Conservation (phyloP, 1,140 invertebrate genomes). For the Drosophila rufa region DNA sequence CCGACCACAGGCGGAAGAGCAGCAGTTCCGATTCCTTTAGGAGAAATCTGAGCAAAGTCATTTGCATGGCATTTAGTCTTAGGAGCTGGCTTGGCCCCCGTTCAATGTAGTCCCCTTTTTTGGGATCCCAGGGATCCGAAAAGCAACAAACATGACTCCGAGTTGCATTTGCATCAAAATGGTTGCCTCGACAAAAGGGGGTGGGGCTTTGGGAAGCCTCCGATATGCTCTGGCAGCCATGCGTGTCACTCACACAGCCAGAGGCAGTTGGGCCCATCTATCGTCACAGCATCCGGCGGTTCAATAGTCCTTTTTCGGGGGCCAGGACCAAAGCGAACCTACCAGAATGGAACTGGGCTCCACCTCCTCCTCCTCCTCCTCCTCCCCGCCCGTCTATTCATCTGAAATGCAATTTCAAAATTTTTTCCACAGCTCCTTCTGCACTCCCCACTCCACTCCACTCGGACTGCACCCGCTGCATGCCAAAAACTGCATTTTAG, state of each 20-base stretch:
- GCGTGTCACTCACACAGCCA: slow-evolving; percentile 60
- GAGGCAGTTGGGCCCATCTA: slow-evolving; percentile 60
- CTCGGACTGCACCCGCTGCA: slow-evolving; percentile 38
- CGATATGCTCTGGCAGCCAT: slow-evolving; percentile 64
- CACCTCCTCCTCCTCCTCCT: background rate
- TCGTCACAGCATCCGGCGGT: slow-evolving; percentile 75
- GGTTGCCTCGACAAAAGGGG: slow-evolving; percentile 11
- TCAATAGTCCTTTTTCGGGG: slow-evolving; percentile 68
- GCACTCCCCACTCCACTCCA: slow-evolving; percentile 14
- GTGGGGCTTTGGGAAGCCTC: background rate
- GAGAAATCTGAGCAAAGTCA: slow-evolving; percentile 58
- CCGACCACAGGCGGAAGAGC: background rate
- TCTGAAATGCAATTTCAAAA: slow-evolving; percentile 83
- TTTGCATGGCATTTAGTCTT: slow-evolving; percentile 74
- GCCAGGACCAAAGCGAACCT: slow-evolving; percentile 41
- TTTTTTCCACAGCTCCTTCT: slow-evolving; percentile 74
- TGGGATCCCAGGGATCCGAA: slow-evolving; percentile 1
- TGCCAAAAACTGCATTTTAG: slow-evolving; percentile 80
- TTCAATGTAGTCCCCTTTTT: background rate
- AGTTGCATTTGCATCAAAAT: slow-evolving; percentile 79
- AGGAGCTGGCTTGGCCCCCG: background rate
- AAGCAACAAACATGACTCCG: slow-evolving; percentile 49
- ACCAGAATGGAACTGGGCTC: slow-evolving; percentile 18
- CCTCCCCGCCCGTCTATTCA: slow-evolving; percentile 59
- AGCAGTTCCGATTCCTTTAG: slow-evolving; percentile 12